Base-by-base conservation (phyloP, 2,888 invertebrate genomes). In the Monochamus alternatus region DNA sequence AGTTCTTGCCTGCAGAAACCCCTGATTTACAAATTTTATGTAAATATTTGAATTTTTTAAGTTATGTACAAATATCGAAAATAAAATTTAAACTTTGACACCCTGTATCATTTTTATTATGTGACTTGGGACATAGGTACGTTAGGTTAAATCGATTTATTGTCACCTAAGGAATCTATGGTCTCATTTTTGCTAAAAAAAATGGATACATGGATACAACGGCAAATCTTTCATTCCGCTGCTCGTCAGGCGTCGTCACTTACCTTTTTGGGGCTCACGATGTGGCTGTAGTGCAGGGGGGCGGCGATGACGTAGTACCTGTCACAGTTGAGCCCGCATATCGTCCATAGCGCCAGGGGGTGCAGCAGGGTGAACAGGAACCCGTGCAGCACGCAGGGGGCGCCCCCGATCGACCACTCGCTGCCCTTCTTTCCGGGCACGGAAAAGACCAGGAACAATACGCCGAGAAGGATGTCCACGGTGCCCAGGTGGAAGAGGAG, bases 271-370 rank as follows among this genome's bases (percentile, higher is more conserved):
- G 94, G 92, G 58, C 93, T 95, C 31, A 95, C 94, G 74, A 95
- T 90, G 69, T 94, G 94, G 38, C 93, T 93, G 88, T 96, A 96
- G 86, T 95, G 95, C 76, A 96, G 88, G 0, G 95, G 95, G 0
- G 95, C 93, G 0, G 95, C 93, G 70, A 96, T 95, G 60, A 95
- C 95, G 77, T 95, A 95, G 79, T 95, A 95, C 77, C 95, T 90
- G 88, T 95, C 95, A 75, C 94, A 94, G 85, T 95, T 95, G 77
- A 95, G 90, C 4, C 95, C 95, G 81, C 95, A 94, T 47, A 95
- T 93, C 3, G 95, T 95, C 95, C 95, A 95, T 79, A 95, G 89
- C 59, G 93, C 93, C 75, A 95, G 90, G 3, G 95, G 94, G 84
- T 95, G 94, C 64, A 95, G 90, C 3, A 95, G 91, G 38, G 93